Conservation (phyloP, 92 coral and sea anemone species). For the Porites cylindrica region DNA sequence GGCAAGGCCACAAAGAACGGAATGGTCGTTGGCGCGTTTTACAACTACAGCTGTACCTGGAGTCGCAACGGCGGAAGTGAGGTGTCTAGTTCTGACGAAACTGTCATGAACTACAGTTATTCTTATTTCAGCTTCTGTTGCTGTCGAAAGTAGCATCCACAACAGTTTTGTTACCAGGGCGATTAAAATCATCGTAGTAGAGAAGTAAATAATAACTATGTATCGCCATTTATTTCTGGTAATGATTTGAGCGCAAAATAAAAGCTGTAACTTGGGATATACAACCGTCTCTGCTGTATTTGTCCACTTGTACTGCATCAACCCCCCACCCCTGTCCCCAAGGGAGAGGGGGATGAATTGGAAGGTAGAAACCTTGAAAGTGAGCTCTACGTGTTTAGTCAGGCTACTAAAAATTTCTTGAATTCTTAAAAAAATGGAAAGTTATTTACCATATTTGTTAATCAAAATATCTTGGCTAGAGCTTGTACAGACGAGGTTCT, state of each 20-base stretch:
- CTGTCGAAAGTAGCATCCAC: slow-evolving; percentile 1
- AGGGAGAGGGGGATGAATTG: no score
- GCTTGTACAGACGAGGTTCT: no score
- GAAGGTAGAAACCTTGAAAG: no score
- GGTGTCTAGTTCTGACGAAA: neutral
- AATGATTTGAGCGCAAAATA: neutral
- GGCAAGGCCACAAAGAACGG: slow-evolving; percentile 42
- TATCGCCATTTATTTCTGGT: neutral
- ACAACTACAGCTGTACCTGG: no score
- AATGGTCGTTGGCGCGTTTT: neutral
- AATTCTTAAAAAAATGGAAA: no score
- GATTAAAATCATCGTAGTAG: neutral
- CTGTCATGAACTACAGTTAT: neutral
- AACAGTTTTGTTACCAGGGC: neutral
- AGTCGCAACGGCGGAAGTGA: no score
- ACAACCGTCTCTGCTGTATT: no score
- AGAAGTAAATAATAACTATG: neutral
- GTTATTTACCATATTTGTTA: no score
- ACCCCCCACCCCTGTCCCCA: no score
- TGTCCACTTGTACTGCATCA: neutral
- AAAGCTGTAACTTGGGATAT: neutral
- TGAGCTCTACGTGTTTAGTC: no score
- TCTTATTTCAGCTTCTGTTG: slow-evolving; percentile 49
- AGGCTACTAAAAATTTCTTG: no score
- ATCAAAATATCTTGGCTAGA: no score